A percentile compares a stretch with the other conserved stretches of the same genome.
Conservation (phyloP, 2,113 vertebrate species). For the Aptenodytes forsteri region DNA sequence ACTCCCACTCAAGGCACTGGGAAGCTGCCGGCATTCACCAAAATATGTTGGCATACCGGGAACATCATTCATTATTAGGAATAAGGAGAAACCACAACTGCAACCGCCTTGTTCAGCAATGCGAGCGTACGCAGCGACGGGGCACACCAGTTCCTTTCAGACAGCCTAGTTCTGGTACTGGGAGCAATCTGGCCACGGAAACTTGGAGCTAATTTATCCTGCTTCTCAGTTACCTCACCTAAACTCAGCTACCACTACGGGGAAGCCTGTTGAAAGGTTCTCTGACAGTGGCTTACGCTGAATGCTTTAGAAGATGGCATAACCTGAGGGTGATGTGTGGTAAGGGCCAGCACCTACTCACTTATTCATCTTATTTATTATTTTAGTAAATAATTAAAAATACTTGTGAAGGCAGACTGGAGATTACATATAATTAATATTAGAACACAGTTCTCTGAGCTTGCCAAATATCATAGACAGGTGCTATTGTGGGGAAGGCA, state of each 20-base stretch:
- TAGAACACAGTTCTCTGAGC: background rate
- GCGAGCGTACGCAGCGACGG: rapidly evolving
- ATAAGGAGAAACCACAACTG: background rate
- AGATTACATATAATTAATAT: background rate
- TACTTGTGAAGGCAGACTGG: background rate
- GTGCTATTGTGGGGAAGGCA: background rate
- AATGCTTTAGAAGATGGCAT: background rate
- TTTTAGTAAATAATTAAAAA: conserved; percentile 4
- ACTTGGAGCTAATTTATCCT: background rate
- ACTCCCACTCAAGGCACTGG: background rate
- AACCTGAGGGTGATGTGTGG: background rate
- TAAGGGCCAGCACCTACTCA: background rate
- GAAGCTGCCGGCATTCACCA: background rate
- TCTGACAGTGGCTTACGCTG: background rate
- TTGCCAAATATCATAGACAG: background rate
- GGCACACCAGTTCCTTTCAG: background rate
- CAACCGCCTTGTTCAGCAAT: background rate
- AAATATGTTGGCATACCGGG: background rate
- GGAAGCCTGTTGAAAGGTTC: background rate
- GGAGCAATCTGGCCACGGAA: background rate
- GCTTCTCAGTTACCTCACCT: background rate
- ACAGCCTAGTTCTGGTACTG: background rate
- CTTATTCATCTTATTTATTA: background rate
- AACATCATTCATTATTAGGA: background rate
- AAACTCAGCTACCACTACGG: background rate